Base-by-base conservation (phyloP, 64 coral and sea anemone species). In the Pocillopora verrucosa region DNA sequence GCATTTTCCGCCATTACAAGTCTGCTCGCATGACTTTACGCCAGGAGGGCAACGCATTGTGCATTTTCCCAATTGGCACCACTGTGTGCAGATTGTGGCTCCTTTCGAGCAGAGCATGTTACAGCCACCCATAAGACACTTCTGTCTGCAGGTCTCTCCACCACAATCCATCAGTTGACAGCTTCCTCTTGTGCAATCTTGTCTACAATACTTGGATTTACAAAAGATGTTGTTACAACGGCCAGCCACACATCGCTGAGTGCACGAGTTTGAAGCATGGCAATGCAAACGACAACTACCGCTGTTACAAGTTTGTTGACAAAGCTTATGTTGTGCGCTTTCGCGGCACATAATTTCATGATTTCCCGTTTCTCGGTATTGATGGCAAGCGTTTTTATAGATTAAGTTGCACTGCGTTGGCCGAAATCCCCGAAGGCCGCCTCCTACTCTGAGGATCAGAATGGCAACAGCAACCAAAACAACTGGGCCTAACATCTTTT, bases 231-330 rank as follows among this genome's bases (percentile, higher is more conserved):
- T 22, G n/a, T 51, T 63, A 51, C 94, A 93, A 56, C 83, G 92
- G 36, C 94, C 94, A 56, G 91, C 91, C 12, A 96, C 34, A 56
- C 91, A 93, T 36, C 58, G 86, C 87, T 96, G 94, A 30, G 67
- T 75, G 67, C 94, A 96, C 11, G 76, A 56, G 76, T 75, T 67
- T 35, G 63, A 61, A 14, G 87, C 94, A 74, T 73, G 51, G 68
- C 94, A 96, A 13, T 83, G 60, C 65, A 96, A 72, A 20, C 78
- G 41, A 17, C 94, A 96, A 36, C 79, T 92, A 0, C 79, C 94
- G 62, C 94, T 96, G 74, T 92, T 96, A 75, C 94, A 96, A 65
- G 89, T 77, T 65, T 96, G 94, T 74, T 90, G 86, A 56, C 94
- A 96, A 73, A 82, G 38, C 60, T 80, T 38, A 76, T 86, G 89